Evolutionary conservation across 2,888 invertebrate species (phyloP).

Genomic region (Biston betularia): DNA sequence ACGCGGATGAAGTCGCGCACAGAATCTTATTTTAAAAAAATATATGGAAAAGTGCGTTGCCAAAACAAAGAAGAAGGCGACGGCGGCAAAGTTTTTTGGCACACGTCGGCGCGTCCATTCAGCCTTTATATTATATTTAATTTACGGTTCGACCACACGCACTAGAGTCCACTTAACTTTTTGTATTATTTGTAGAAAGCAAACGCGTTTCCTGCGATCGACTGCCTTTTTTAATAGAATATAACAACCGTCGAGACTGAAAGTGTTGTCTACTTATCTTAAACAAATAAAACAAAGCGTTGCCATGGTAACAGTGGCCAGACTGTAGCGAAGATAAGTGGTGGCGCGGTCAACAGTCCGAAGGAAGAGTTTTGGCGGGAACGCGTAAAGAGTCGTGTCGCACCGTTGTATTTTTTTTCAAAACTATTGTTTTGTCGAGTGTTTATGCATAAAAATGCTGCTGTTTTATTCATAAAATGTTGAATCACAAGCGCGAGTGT

Average conservation of each 20-base stretch:
- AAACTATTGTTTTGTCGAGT: no score
- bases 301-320: not conserved
- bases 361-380: no score
- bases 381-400: no score
- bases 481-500: no score
- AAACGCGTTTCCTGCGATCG: constrained; percentile 5
- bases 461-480: no score
- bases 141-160: constrained; percentile 1
- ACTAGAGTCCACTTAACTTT: constrained; percentile 10
- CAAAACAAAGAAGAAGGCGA: not conserved
- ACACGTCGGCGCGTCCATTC: not conserved
- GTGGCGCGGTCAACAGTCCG: no score
- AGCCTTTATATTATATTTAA: constrained; percentile 5
- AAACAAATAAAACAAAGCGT: not conserved
- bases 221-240: constrained; percentile 10
- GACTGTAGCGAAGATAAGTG: not conserved
- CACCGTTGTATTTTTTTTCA: no score
- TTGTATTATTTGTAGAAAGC: constrained; percentile 18
- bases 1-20: no score
- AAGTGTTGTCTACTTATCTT: constrained; percentile 4
- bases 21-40: no score
- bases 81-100: not conserved
- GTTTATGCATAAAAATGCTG: no score
- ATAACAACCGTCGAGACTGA: constrained; percentile 5
- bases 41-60: no score